Evolutionary conservation across 2,888 invertebrate genomes (phyloP).

Genomic region (Listrodromus nycthemerus): DNA sequence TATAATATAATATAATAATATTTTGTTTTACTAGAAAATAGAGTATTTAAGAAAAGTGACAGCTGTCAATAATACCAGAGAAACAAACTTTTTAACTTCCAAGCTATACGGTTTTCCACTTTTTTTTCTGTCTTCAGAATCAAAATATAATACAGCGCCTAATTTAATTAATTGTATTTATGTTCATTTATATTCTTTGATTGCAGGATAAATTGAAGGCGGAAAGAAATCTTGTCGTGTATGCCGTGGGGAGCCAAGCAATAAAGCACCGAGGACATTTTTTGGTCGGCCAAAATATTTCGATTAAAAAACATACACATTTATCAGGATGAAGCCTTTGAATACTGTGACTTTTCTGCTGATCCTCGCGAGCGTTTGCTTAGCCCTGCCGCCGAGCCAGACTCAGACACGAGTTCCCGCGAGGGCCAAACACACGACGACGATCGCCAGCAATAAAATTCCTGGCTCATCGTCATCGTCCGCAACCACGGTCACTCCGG

Average conservation of each 20-base stretch:
- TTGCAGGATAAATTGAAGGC: too few relatives aligned
- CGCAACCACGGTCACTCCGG: slow-evolving; percentile 46
- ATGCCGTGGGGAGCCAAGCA: neutral
- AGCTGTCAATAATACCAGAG: too few relatives aligned
- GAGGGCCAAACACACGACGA: slow-evolving; percentile 75
- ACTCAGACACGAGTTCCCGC: slow-evolving; percentile 59
- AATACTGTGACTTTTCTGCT: slow-evolving; percentile 63
- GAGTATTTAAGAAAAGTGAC: too few relatives aligned
- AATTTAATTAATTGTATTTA: too few relatives aligned
- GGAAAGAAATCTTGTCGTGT: neutral
- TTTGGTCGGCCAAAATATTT: neutral
- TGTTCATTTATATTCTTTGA: too few relatives aligned
- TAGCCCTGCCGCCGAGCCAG: slow-evolving; percentile 75
- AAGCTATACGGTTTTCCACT: too few relatives aligned
- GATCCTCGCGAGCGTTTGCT: slow-evolving; percentile 71
- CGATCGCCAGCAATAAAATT: slow-evolving; percentile 61
- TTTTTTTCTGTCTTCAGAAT: too few relatives aligned
- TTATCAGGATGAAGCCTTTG: slow-evolving; percentile 72
- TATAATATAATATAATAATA: too few relatives aligned
- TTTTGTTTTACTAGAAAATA: too few relatives aligned
- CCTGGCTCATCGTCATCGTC: slow-evolving; percentile 54
- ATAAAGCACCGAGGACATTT: neutral
- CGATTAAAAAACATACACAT: neutral
- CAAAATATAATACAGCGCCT: too few relatives aligned
- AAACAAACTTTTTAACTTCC: too few relatives aligned